A percentile compares a stretch with the other conserved stretches of the same genome.
Conservation (phyloP, 2,797 vertebrate species). For the Varecia variegata region DNA sequence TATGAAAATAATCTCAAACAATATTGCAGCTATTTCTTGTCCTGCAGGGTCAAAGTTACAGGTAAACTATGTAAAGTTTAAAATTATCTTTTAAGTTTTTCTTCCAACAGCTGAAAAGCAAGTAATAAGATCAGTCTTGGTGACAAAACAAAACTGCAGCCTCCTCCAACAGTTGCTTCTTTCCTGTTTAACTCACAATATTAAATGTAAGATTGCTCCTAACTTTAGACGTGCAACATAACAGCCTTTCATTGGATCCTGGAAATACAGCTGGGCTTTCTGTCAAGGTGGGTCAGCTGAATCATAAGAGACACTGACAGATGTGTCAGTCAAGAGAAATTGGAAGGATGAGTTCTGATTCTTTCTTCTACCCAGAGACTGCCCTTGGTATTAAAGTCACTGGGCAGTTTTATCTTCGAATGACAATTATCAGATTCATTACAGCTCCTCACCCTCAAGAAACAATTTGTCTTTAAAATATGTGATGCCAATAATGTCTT, state of each 20-base stretch:
- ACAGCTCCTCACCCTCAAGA: neutral
- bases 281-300: slow-evolving; percentile 54
- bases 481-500: neutral
- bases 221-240: slow-evolving; percentile 48
- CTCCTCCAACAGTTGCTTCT: slow-evolving; percentile 44
- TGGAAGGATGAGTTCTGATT: slow-evolving; percentile 58
- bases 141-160: slow-evolving; percentile 44
- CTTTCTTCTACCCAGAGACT: neutral
- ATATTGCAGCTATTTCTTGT: slow-evolving; percentile 32
- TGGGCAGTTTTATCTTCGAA: neutral
- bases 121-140: slow-evolving; percentile 54
- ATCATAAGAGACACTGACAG: slow-evolving; percentile 59
- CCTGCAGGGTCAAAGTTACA: neutral
- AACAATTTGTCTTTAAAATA: neutral
- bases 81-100: slow-evolving; percentile 49
- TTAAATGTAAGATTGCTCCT: slow-evolving; percentile 67
- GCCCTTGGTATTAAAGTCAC: slow-evolving; percentile 42
- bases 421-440: neutral
- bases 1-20: slow-evolving; percentile 52
- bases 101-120: slow-evolving; percentile 47
- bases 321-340: slow-evolving; percentile 66
- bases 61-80: slow-evolving; percentile 61
- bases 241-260: slow-evolving; percentile 67
- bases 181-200: slow-evolving; percentile 70
- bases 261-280: slow-evolving; percentile 49